Evolutionary conservation across 2,888 invertebrate species (phyloP), one percentile per base, ranked within the genome.

Genomic region (Parnassius orleans): DNA sequence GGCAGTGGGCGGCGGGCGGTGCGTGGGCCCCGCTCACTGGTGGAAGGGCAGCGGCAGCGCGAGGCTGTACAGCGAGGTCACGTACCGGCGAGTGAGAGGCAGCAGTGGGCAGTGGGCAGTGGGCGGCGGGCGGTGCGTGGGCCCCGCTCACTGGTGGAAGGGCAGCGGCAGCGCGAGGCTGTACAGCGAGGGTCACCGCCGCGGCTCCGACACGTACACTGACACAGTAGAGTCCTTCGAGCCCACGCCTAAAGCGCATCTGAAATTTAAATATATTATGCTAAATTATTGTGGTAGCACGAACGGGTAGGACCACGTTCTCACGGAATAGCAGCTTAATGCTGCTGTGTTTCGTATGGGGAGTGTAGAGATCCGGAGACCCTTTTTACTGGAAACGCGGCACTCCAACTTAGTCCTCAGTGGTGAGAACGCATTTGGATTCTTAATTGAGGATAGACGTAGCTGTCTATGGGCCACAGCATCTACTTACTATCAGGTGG

Each of bases 211-310:
- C 75, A 93, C 93, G 87, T 97, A 98, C 72, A 98, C 96, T 69
- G 95, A 95, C 73, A 98, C 95, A 68, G 95, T 94, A 72, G 95
- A 95, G 89, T 98, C 98, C 74, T 95, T 94, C 66, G 96, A 95
- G 68, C 98, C 98, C 70, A 96, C 96, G 67, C 97, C 98, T 78
- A 98, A 87, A 67, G 95, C 93, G 72, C 96, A 94, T 78, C 96
- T 95, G 80, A 44, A 24, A 53, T 42, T 41, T 11, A 93, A 9
- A 64, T n/a, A 43, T 43, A 33, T 33, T 33, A 7, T 33, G 33
- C 33, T 33, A 33, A 1, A 7, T 33, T 33, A 33, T 33, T 5
- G 33, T 33, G 33, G 7, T 33, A 33, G 33, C 7, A 33, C 5
- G 33, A 33, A 7, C 1, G 33, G 7, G 33, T 33, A 33, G 33